Evolutionary conservation across 2,113 vertebrate genomes (phyloP).

Genomic region (Callithrix jacchus): DNA sequence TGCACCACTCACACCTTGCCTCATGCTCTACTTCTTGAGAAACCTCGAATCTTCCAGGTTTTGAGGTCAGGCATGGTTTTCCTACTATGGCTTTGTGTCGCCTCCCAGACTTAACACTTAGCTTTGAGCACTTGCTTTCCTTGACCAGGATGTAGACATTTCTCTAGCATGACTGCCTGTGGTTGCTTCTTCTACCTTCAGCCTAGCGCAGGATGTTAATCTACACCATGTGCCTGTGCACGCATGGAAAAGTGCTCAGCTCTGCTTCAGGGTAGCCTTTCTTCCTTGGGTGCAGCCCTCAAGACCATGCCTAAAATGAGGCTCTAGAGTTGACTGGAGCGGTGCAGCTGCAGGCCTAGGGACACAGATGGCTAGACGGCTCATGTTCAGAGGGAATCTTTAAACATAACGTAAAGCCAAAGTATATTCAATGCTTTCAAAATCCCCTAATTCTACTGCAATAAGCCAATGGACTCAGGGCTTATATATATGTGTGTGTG

Average conservation of each 20-base stretch:
- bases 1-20: background rate
- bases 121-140: background rate
- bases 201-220: background rate
- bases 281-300: background rate
- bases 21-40: background rate
- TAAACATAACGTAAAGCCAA: slow-evolving; percentile 1
- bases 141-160: background rate
- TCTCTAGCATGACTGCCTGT: background rate
- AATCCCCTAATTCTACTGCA: background rate
- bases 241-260: accelerated
- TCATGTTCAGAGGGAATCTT: background rate
- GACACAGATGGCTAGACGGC: background rate
- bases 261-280: background rate
- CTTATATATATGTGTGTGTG: too few relatives aligned
- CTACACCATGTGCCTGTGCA: background rate
- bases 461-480: background rate
- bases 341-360: too few relatives aligned
- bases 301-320: background rate
- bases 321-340: background rate
- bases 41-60: background rate
- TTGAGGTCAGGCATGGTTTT: background rate
- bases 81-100: background rate
- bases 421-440: background rate
- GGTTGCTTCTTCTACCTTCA: background rate
- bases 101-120: background rate